These are phyloP conservation scores for Pyxicephalus adspersus DNA, from an alignment of 2,113 vertebrate species.

Conservation along the genomic window DNA sequence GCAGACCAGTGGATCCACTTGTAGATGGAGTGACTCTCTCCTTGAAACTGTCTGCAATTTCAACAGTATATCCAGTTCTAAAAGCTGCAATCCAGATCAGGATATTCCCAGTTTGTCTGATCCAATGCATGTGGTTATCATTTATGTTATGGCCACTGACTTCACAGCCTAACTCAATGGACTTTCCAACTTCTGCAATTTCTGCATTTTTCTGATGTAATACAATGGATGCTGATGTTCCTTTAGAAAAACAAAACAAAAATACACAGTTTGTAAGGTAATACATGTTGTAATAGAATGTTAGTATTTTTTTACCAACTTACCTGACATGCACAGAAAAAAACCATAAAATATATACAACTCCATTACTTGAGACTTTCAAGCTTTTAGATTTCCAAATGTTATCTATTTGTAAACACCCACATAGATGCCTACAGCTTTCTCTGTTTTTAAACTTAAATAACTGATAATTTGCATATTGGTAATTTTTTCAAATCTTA, in stretches of 20 bases:
- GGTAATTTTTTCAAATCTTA: neutral
- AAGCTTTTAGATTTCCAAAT: neutral
- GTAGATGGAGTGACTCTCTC: conserved; percentile 50
- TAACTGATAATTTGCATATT: conserved; percentile 6
- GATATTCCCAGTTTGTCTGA: neutral
- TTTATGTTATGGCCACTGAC: conserved; percentile 51
- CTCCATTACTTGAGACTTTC: neutral
- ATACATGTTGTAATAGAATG: neutral
- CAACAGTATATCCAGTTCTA: conserved; percentile 23
- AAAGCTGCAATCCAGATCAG: conserved; percentile 41
- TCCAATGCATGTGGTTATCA: conserved; percentile 46
- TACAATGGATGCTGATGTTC: neutral
- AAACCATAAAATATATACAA: conserved; percentile 26
- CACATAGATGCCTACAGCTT: neutral
- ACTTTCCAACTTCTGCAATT: neutral
- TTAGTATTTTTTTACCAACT: neutral
- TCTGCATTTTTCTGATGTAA: conserved; percentile 22
- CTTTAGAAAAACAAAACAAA: conserved; percentile 26
- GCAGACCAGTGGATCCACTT: conserved; percentile 41
- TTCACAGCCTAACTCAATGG: conserved; percentile 39
- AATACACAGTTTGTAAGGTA: neutral
- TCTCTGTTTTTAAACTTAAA: neutral
- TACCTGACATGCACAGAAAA: conserved; percentile 15
- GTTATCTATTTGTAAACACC: neutral
- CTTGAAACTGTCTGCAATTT: conserved; percentile 22